Conservation (phyloP, 1,140 invertebrate species). For the Eueides isabella region DNA sequence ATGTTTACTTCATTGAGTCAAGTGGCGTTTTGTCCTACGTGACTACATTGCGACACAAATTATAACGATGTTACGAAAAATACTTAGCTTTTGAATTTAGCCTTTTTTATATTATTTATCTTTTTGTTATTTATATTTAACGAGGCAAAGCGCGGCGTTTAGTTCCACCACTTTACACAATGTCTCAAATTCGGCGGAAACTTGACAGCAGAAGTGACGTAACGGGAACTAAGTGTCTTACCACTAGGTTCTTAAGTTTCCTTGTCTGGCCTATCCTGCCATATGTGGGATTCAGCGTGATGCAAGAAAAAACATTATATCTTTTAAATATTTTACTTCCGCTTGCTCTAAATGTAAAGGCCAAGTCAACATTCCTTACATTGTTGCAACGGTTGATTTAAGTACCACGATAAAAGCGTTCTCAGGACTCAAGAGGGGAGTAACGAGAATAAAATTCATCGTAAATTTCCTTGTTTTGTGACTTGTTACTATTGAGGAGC, state of each 20-base stretch:
- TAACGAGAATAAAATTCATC: not conserved
- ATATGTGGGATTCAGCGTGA: too few relatives aligned
- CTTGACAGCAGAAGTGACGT: too few relatives aligned
- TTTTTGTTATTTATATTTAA: too few relatives aligned
- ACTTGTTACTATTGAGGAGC: not conserved
- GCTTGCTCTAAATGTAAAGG: not conserved
- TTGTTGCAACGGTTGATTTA: slow-evolving; percentile 7
- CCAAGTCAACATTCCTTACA: not conserved
- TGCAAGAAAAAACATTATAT: too few relatives aligned
- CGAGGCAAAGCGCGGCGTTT: too few relatives aligned
- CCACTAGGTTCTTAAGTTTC: too few relatives aligned
- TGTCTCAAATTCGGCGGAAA: too few relatives aligned
- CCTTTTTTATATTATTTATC: not conserved
- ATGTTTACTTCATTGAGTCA: slow-evolving; percentile 18
- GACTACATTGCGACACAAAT: not conserved
- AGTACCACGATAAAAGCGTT: not conserved
- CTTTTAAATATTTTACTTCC: not conserved
- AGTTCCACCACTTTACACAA: too few relatives aligned
- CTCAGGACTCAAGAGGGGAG: not conserved
- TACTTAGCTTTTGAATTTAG: not conserved
- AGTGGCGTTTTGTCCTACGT: slow-evolving; percentile 15
- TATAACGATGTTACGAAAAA: not conserved
- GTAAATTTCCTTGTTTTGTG: not conserved
- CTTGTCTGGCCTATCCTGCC: too few relatives aligned
- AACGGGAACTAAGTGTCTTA: too few relatives aligned